Evolutionary conservation across 2,113 vertebrate species (phyloP).

Genomic region (Pterocles burchelli): DNA sequence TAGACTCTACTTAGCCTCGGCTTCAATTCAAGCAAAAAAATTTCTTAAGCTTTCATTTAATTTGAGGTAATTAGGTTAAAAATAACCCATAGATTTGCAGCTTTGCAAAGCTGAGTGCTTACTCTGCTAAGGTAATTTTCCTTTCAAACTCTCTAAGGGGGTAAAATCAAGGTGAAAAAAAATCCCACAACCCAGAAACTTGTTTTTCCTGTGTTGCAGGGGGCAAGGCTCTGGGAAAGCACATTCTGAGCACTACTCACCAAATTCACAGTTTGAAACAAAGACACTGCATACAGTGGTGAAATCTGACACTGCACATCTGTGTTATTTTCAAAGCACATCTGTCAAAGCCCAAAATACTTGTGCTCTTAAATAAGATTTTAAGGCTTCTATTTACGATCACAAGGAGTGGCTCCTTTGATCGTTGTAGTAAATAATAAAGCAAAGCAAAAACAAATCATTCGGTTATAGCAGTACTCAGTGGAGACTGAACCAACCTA

Average conservation of each 20-base stretch:
- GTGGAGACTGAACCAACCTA: not conserved
- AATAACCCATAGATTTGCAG: constrained; percentile 24
- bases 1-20: not conserved
- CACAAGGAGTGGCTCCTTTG: constrained; percentile 8
- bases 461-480: not conserved
- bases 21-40: not conserved
- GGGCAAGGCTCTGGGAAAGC: not conserved
- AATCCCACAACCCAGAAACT: not conserved
- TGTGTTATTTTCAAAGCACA: constrained; percentile 43
- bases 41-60: constrained; percentile 4
- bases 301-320: constrained; percentile 31
- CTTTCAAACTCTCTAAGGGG: not conserved
- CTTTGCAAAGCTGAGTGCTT: not conserved
- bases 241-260: not conserved
- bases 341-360: not conserved
- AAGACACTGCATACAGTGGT: not conserved
- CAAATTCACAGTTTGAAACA: constrained; percentile 2
- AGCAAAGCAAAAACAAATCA: not conserved
- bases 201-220: not conserved
- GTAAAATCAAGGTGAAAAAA: not conserved
- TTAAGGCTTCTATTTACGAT: not conserved
- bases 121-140: not conserved
- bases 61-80: constrained; percentile 37
- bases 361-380: not conserved
- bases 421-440: not conserved